Percentiles rank a stretch among this genome's conserved stretches.
Conservation (phyloP, 2,888 invertebrate genomes). For the Kuschelorhynchus macadamiae region DNA sequence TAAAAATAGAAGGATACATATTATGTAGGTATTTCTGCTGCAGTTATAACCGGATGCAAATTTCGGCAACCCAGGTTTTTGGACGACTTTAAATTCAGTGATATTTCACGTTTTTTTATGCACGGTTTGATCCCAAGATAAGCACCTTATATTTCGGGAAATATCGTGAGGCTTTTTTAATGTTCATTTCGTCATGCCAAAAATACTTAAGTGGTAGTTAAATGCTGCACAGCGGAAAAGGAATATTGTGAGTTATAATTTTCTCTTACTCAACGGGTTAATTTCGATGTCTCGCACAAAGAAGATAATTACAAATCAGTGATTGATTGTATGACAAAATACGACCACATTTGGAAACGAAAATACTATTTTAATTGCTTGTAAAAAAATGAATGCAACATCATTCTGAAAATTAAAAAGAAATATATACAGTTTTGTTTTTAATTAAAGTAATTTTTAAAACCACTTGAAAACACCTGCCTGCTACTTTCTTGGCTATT, state of each 20-base stretch:
- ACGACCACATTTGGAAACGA: no score
- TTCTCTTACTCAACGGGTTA: slow-evolving; percentile 24
- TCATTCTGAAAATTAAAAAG: no score
- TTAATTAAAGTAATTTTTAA: no score
- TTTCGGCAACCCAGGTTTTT: background rate
- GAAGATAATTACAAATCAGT: background rate
- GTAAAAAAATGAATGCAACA: no score
- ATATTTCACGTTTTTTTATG: slow-evolving; percentile 44
- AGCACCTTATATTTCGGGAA: slow-evolving; percentile 18
- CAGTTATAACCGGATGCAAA: slow-evolving; percentile 19
- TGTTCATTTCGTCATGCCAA: slow-evolving; percentile 30
- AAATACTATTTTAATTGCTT: no score
- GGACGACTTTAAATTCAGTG: slow-evolving; percentile 15
- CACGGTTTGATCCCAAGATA: slow-evolving; percentile 29
- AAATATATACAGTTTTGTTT: no score
- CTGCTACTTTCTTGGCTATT: no score
- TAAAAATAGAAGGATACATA: no score
- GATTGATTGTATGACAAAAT: no score
- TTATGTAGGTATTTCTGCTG: no score
- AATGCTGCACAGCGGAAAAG: slow-evolving; percentile 28
- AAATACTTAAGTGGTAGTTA: slow-evolving; percentile 35
- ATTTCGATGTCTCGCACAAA: slow-evolving; percentile 14
- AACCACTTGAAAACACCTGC: no score
- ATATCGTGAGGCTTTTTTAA: slow-evolving; percentile 29
- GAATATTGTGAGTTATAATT: slow-evolving; percentile 15